Evolutionary conservation across 1,140 invertebrate genomes (phyloP), one percentile per base, ranked within the genome.

Genomic region (Leptonema lineaticorne): DNA sequence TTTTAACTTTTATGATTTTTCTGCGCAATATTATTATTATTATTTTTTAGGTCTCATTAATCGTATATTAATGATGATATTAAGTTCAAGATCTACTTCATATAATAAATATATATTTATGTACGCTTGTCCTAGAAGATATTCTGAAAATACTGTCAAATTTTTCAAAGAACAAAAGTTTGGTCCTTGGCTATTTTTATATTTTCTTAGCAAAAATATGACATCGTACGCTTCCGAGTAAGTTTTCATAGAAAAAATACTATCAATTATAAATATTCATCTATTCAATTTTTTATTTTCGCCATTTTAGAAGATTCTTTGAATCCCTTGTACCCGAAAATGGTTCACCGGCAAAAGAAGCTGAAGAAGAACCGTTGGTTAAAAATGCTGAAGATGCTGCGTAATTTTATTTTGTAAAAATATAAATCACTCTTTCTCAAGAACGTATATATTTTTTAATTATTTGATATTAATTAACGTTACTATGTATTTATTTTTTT

Each of bases 151-250:
- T 77, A 84, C 87, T 63, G 75, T 89, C 1, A 76, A 87, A 0
- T 79, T 79, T 6, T 86, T 91, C 0, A 82, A 85, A 33, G 83
- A 88, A 37, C 89, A 85, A 71, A 82, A 88, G 73, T 91, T 88
- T 71, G 88, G 86, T 0, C 91, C 93, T 75, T 94, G 92, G 92
- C 81, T 93, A 45, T 91, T 94, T 74, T 80, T 93, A 2, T 91
- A 91, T 74, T 92, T 93, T 73, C 81, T 94, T 26, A 87, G 88
- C 1, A 90, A 89, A 75, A 93, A 93, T 74, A 84, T 93, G 75
- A 89, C 92, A 56, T 75, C 75, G 2, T 75, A 77, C 18, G 73
- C 80, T 2, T 83, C 82, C 71, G 75, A 77, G 81, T 82, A 57
- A 79, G 80, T 78, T 64, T 50, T 53, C n/a, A n/a, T n/a, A n/a